A percentile compares a stretch with the other conserved stretches of the same genome.
phyloP scores from a whole-genome alignment of 1,140 invertebrate species.

The Tetraneura akinire region DNA sequence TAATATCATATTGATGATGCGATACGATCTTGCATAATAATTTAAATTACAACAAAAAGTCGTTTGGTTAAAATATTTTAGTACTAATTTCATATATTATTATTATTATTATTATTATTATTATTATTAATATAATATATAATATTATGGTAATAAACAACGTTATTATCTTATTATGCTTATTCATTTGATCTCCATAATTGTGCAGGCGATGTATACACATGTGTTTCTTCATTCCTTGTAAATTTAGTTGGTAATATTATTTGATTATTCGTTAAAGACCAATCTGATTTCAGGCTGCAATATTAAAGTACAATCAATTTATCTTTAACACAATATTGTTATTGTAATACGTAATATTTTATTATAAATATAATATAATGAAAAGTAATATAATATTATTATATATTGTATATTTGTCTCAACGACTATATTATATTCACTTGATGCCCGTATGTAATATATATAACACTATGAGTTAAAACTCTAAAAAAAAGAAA shows the following conservation, averaged over 20 bases:
- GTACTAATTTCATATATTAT: no score
- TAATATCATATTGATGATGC: slow-evolving; percentile 21
- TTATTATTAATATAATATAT: neutral
- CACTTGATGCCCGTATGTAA: no score
- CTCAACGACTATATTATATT: no score
- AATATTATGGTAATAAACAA: slow-evolving; percentile 9
- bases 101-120: slow-evolving; percentile 19
- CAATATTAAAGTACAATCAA: neutral
- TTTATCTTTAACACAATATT: no score
- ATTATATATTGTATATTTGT: no score
- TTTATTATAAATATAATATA: no score
- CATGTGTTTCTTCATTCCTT: neutral
- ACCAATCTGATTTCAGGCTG: neutral
- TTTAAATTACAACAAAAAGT: slow-evolving; percentile 40
- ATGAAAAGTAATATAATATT: no score
- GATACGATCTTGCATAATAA: slow-evolving; percentile 26
- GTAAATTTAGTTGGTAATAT: neutral
- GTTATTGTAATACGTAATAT: no score
- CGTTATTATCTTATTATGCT: slow-evolving; percentile 8
- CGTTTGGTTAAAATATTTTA: slow-evolving; percentile 17
- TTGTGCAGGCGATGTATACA: neutral
- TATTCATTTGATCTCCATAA: slow-evolving; percentile 35
- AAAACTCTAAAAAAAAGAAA: no score
- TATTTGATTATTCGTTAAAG: slow-evolving; percentile 1
- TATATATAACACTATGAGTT: no score